Evolutionary conservation across 35 echinoderm and acorn worm genomes (phyloP).

Genomic region (Strongylocentrotus purpuratus): DNA sequence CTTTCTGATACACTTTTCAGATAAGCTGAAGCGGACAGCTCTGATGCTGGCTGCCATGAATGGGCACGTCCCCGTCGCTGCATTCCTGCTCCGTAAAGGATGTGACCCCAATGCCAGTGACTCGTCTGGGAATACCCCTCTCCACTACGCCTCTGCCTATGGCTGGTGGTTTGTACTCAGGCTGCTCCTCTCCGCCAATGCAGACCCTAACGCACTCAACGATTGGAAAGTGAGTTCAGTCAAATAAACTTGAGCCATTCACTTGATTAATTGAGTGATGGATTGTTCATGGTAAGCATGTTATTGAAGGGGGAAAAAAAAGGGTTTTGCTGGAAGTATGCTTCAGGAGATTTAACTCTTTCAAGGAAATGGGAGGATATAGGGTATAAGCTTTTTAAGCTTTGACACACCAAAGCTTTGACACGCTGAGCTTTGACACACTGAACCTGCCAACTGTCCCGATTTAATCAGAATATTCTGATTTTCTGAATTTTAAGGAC

Average conservation of each 20-base stretch:
- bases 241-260: background rate
- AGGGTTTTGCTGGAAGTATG: no score
- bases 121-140: constrained; percentile 84
- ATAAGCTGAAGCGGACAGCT: constrained; percentile 79
- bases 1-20: constrained; percentile 46
- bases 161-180: constrained; percentile 83
- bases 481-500: no score
- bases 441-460: no score
- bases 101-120: constrained; percentile 71
- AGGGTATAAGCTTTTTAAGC: no score
- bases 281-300: no score
- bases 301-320: no score
- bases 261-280: no score
- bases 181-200: constrained; percentile 76
- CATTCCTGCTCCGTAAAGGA: constrained; percentile 87
- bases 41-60: constrained; percentile 90
- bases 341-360: no score
- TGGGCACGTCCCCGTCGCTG: constrained; percentile 77
- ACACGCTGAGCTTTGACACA: no score
- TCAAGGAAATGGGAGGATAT: no score
- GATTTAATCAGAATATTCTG: no score
- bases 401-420: no score
- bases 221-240: constrained; percentile 80
- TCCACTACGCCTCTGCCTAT: constrained; percentile 92
- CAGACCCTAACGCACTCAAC: constrained; percentile 74